Evolutionary conservation across 2,888 invertebrate species (phyloP), one percentile per base, ranked within the genome.

Genomic region (Conistra vaccinii): DNA sequence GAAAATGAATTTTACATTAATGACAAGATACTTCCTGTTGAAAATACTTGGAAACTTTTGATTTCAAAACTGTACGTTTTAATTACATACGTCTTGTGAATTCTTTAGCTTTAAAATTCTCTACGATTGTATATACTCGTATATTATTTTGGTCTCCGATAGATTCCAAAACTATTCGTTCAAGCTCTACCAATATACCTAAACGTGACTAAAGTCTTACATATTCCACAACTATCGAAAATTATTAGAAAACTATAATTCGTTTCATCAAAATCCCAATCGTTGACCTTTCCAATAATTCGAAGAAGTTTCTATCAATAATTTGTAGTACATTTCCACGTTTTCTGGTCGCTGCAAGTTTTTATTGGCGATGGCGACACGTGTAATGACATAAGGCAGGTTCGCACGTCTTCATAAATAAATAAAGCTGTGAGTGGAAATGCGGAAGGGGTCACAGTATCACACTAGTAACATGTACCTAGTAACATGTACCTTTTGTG

Each of bases 251-350:
- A 69, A 17, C 5, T 9, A 39, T 69, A 45, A 61, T 73, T 55
- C n/a, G 6, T 57, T 69, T 39, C 39, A 32, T 23, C 26, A 68
- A 45, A 57, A 48, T 76, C 39, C 32, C 45, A 32, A 26, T 48
- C 9, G 17, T 62, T 62, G 62, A 77, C 76, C 76, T 76, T 62
- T 77, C 17, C 23, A 51, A 62, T 42, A 32, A 42, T 76, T 76
- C 78, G 51, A 32, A 62, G 76, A 63, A 77, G 7, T 51, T 69
- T 57, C 48, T 57, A 63, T 77, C 48, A 77, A 77, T 76, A 69
- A 57, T 75, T 51, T 75, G 45, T 75, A 10, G 32, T 57, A 17
- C 5, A 57, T 75, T 75, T 66, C 76, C 60, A 66, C 60, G 55
- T 62, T 76, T 77, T 63, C 48, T 51, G 3, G 14, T 55, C 39